These are phyloP conservation scores for Stegodyphus dumicola DNA, from an alignment of 1,140 invertebrate species.

Conservation along the genomic window DNA sequence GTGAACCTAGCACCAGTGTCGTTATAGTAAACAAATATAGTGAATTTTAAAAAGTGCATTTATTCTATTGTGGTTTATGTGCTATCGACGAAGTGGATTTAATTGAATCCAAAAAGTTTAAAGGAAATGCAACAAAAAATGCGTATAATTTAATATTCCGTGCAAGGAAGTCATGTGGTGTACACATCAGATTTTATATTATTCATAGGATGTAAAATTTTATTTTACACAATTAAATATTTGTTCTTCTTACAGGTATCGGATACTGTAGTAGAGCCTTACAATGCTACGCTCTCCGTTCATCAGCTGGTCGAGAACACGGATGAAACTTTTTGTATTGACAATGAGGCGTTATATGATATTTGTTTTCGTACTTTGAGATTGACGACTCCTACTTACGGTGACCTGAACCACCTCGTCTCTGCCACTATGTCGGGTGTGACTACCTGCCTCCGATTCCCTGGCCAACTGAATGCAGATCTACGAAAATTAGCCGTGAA, in stretches of 20 bases:
- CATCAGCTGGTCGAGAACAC: conserved; percentile 83
- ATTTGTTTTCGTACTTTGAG: conserved; percentile 93
- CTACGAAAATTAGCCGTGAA: conserved; percentile 86
- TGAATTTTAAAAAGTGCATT: no score
- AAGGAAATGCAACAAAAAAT: no score
- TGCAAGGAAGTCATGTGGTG: no score
- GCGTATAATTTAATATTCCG: no score
- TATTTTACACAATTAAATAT: background rate
- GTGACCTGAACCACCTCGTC: conserved; percentile 74
- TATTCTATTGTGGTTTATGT: no score
- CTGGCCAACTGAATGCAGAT: conserved; percentile 87
- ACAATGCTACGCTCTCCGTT: conserved; percentile 77
- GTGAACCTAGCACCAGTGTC: no score
- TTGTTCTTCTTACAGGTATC: conserved; percentile 68
- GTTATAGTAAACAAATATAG: no score
- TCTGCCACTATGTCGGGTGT: conserved; percentile 79
- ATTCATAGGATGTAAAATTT: no score
- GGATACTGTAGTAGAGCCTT: conserved; percentile 73
- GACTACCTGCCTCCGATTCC: conserved; percentile 82
- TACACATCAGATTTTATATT: no score
- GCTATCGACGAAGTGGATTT: no score
- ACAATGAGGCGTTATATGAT: conserved; percentile 87
- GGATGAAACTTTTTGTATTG: conserved; percentile 74
- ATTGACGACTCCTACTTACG: conserved; percentile 76
- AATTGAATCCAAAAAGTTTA: no score